Base-by-base conservation (phyloP, 2,888 invertebrate genomes). In the Thymelicus lineola region DNA sequence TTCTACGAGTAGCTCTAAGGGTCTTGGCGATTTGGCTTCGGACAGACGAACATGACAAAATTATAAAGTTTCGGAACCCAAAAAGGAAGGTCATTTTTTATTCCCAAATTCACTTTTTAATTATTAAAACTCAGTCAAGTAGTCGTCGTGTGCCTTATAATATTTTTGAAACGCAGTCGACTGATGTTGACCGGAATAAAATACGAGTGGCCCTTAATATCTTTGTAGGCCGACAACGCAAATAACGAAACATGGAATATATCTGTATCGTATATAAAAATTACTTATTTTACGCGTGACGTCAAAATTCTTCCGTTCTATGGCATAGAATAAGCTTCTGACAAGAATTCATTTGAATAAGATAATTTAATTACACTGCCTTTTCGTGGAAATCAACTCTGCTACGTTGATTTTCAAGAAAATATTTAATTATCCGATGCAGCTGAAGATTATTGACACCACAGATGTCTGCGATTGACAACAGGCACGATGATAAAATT, bases 21-120 rank as follows among this genome's bases (percentile, higher is more conserved):
- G n/a, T n/a, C n/a, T n/a, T n/a, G n/a, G n/a, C n/a, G n/a, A n/a
- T n/a, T n/a, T n/a, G n/a, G n/a, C n/a, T n/a, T n/a, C n/a, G n/a
- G n/a, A n/a, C n/a, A n/a, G n/a, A n/a, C n/a, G n/a, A n/a, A n/a
- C n/a, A n/a, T n/a, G n/a, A n/a, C n/a, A n/a, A n/a, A n/a, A n/a
- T n/a, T n/a, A n/a, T n/a, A n/a, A n/a, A n/a, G n/a, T n/a, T n/a
- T n/a, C n/a, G n/a, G n/a, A n/a, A n/a, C n/a, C n/a, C n/a, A n/a
- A n/a, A 20, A 28, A 28, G 28, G 14, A 36, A 14, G 17, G 20
- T 48, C 53, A 65, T 7, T 57, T 57, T 10, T 20, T 28, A 50
- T 61, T 53, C 62, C 61, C 57, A 61, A 61, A 61, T 42, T 48
- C 53, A 55, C 61, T 67, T 67, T 66, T n/a, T 15, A 67, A 55